phyloP scores from a whole-genome alignment of 2,888 invertebrate species.

The Steinernema scapterisci region DNA sequence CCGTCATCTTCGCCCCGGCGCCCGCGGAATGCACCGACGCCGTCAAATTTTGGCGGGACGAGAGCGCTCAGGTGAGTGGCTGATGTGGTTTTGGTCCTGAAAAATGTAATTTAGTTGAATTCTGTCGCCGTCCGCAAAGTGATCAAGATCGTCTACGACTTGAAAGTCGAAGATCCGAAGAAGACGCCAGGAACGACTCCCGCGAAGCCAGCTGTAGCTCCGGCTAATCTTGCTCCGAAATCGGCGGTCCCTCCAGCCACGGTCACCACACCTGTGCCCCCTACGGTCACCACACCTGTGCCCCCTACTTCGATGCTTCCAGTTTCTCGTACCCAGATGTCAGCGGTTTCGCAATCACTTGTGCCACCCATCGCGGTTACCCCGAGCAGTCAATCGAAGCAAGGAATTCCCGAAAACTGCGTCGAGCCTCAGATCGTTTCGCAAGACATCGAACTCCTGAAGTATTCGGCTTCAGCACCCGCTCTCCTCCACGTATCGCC shows the following conservation, averaged over 20 bases:
- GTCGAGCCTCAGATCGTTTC: too few relatives aligned
- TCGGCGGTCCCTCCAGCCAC: not conserved
- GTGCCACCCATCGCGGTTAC: too few relatives aligned
- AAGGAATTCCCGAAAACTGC: too few relatives aligned
- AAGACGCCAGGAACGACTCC: not conserved
- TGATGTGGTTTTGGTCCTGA: not conserved
- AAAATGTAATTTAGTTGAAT: not conserved
- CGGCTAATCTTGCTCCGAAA: not conserved
- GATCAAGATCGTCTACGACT: constrained; percentile 19
- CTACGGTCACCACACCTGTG: too few relatives aligned
- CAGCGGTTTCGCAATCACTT: too few relatives aligned
- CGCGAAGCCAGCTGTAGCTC: not conserved
- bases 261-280: not conserved
- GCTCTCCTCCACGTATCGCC: too few relatives aligned
- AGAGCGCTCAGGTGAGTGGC: constrained; percentile 16
- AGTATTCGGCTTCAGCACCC: too few relatives aligned
- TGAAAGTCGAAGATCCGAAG: not conserved
- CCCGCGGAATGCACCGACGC: constrained; percentile 32
- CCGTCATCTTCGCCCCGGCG: constrained; percentile 29
- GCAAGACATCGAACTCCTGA: too few relatives aligned
- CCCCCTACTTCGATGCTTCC: too few relatives aligned
- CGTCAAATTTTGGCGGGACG: not conserved
- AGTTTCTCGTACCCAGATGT: too few relatives aligned
- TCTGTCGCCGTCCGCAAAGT: constrained; percentile 27
- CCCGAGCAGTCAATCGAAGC: too few relatives aligned